phyloP scores from a whole-genome alignment of 2,797 vertebrate species.

The Scyliorhinus canicula region DNA sequence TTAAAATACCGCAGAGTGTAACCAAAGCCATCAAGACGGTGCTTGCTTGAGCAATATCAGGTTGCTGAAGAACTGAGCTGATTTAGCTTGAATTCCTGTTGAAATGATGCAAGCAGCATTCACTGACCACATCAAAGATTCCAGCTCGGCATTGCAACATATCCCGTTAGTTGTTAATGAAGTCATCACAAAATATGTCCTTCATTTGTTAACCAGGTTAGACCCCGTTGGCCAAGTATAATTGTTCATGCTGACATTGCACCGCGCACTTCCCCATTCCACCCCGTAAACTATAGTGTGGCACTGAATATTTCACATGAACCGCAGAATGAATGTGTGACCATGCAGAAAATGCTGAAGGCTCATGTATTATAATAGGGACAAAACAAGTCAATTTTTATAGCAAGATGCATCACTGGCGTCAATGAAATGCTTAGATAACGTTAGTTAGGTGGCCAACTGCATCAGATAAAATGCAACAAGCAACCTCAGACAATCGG shows the following conservation, averaged over 20 bases:
- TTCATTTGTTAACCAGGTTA: background rate
- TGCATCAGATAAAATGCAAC: background rate
- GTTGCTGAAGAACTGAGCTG: background rate
- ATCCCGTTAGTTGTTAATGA: background rate
- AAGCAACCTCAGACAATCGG: background rate
- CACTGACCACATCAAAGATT: background rate
- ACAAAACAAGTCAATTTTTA: background rate
- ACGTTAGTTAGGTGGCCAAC: background rate
- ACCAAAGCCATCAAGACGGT: background rate
- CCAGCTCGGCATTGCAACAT: background rate
- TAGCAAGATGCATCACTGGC: background rate
- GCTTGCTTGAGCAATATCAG: background rate
- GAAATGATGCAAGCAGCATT: background rate
- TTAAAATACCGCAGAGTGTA: background rate
- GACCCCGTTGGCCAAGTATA: background rate
- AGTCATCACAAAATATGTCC: background rate
- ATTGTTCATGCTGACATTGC: background rate
- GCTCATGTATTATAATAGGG: background rate
- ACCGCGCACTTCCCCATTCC: background rate
- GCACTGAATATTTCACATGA: background rate
- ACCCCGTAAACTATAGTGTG: background rate
- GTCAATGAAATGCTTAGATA: background rate
- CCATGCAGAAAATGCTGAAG: slow-evolving; percentile 13
- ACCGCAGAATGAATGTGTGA: background rate
- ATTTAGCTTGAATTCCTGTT: background rate